Percentiles rank a stretch among this genome's conserved stretches.
phyloP scores from a whole-genome alignment of 2,113 vertebrate genomes.

The Sclerurus mexicanus region DNA sequence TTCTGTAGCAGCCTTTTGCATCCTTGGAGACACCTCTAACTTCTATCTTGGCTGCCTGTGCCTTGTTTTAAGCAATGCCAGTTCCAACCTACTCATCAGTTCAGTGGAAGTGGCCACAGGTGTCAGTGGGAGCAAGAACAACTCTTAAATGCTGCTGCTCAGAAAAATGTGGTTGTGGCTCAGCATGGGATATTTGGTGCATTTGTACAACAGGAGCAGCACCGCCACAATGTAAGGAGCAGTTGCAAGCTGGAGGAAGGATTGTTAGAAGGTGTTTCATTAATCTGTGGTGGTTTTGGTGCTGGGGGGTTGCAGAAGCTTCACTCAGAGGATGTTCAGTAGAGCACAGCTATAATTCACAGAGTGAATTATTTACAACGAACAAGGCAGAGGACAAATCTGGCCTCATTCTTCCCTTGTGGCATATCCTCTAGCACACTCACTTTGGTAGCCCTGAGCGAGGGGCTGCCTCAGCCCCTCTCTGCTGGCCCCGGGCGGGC shows the following conservation, averaged over 20 bases:
- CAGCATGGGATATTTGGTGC: background rate
- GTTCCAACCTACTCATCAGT: background rate
- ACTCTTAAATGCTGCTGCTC: background rate
- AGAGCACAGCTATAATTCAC: background rate
- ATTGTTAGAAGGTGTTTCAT: background rate
- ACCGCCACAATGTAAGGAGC: background rate
- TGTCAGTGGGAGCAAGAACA: background rate
- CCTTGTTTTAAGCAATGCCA: background rate
- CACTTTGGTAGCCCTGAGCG: background rate
- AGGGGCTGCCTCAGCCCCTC: background rate
- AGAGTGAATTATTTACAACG: background rate
- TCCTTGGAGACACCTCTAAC: background rate
- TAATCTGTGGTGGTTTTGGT: accelerated
- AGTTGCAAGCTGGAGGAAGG: background rate
- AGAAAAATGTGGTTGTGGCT: background rate
- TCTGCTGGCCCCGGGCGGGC: background rate
- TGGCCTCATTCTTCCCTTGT: background rate
- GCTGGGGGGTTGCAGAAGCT: background rate
- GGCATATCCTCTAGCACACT: background rate
- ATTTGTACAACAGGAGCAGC: background rate
- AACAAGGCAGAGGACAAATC: background rate
- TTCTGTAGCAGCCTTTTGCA: background rate
- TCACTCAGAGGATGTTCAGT: background rate
- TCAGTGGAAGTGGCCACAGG: background rate
- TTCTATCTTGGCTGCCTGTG: background rate